Base-by-base conservation (phyloP, 2,797 vertebrate genomes). In the Phrynocephalus vlangalii region DNA sequence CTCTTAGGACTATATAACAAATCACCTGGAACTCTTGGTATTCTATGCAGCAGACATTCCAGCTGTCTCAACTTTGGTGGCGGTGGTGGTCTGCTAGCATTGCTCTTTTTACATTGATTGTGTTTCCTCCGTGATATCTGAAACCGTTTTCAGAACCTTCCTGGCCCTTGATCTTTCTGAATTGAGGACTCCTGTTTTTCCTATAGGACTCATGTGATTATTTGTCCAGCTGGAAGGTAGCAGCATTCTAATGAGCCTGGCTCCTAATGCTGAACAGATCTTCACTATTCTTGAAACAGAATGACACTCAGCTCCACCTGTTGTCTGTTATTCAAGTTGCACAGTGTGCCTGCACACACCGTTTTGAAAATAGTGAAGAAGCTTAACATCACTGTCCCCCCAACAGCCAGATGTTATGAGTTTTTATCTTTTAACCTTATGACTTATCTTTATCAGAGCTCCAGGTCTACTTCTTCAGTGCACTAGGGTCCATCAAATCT, bases 151-250 rank as follows among this genome's bases (percentile, higher is more conserved):
- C 38, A 66, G 83, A 85, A 67, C 60, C 60, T 63, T 85, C 16
- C 38, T 68, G 38, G 13, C 66, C 48, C 52, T 56, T 63, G 30
- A 24, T 63, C 71, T 75, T 6, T 30, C 52, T 75, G 30, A 75
- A 63, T 66, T 18, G 8, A 66, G 24, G 52, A 63, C 2, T 28
- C 3, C 56, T 28, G 30, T 16, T 38, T 18, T 38, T 33, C 72
- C 72, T 44, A 75, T 44, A 56, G 24, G 52, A 50, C 76, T 13
- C 22, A 28, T 71, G 28, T 80, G 13, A 80, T 71, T 44, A 48
- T 83, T 83, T 72, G 85, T 73, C 78, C 78, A 72, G 28, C 52
- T 86, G 79, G 70, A 81, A 33, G n/a, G 5, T 76, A 22, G 60
- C 67, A 70, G 28, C 38, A 67, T 67, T 48, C 60, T 77, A 50